phyloP scores from a whole-genome alignment of 2,797 vertebrate species.

The Microctenopoma lineatum region DNA sequence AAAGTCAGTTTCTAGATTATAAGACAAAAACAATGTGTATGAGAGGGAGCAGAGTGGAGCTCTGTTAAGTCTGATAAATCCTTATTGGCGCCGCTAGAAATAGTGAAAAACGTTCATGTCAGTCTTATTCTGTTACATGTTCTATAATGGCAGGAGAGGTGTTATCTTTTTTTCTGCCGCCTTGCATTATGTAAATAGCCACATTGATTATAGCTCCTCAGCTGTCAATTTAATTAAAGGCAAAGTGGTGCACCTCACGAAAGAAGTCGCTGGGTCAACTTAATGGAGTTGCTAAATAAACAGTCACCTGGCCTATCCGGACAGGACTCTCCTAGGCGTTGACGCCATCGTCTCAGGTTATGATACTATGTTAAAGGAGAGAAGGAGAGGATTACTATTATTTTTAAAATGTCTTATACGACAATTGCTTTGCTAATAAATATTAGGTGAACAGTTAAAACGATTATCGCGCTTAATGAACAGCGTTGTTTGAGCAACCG shows the following conservation, averaged over 20 bases:
- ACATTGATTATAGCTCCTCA: conserved; percentile 66
- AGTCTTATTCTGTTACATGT: not conserved
- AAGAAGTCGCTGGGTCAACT: conserved; percentile 57
- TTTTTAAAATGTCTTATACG: not conserved
- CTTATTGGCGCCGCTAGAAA: too few species aligned
- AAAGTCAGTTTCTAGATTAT: too few species aligned
- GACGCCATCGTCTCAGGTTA: conserved; percentile 28
- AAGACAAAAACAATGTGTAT: too few species aligned
- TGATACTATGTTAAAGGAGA: not conserved
- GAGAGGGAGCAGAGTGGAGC: too few species aligned
- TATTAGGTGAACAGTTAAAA: conserved; percentile 2
- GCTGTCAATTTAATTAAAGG: conserved; percentile 72
- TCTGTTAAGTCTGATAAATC: too few species aligned
- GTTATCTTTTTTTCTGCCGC: conserved; percentile 40
- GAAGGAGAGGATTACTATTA: not conserved
- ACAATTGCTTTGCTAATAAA: conserved; percentile 3
- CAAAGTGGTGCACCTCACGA: conserved; percentile 62
- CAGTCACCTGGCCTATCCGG: conserved; percentile 56
- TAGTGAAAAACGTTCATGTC: too few species aligned
- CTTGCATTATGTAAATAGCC: conserved; percentile 65
- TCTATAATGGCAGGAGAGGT: conserved; percentile 43
- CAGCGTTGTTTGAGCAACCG: conserved; percentile 6
- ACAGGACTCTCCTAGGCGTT: conserved; percentile 18
- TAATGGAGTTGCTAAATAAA: conserved; percentile 73
- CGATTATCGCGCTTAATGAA: not conserved